Evolutionary conservation across 2,797 vertebrate genomes (phyloP).

Genomic region (Girardinus metallicus): DNA sequence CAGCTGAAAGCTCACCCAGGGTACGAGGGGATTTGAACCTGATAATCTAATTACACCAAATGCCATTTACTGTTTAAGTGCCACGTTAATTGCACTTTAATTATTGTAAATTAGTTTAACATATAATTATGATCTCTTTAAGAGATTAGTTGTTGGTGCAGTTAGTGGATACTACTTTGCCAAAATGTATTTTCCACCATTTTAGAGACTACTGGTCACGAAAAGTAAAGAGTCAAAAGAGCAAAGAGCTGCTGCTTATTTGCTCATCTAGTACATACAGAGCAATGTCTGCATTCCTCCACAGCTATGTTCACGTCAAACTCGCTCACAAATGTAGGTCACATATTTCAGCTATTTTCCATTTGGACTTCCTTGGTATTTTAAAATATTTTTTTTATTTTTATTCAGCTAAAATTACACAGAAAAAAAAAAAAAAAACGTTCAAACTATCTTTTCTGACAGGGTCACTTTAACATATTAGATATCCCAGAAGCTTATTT

Average conservation of each 20-base stretch:
- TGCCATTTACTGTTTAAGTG: background rate
- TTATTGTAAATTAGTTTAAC: background rate
- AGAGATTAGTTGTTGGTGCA: background rate
- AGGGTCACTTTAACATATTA: background rate
- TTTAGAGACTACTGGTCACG: background rate
- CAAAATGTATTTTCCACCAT: background rate
- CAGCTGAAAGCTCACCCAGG: conserved; percentile 5
- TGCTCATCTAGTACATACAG: conserved; percentile 6
- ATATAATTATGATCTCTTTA: conserved; percentile 1
- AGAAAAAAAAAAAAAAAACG: background rate
- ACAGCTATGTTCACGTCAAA: background rate
- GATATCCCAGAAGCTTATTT: background rate
- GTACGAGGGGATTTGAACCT: background rate
- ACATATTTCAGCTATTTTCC: background rate
- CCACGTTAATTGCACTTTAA: conserved; percentile 4
- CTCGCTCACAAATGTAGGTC: background rate
- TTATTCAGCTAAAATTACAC: background rate
- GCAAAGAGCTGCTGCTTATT: background rate
- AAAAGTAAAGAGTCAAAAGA: conserved; percentile 17
- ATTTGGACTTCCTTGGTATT: too few relatives aligned
- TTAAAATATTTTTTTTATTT: background rate
- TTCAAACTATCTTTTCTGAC: background rate
- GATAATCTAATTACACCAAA: conserved; percentile 1
- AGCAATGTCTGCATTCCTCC: conserved; percentile 5
- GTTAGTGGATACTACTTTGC: background rate